phyloP scores from a whole-genome alignment of 2,888 invertebrate species.

The Orthonychiurus folsomi region DNA sequence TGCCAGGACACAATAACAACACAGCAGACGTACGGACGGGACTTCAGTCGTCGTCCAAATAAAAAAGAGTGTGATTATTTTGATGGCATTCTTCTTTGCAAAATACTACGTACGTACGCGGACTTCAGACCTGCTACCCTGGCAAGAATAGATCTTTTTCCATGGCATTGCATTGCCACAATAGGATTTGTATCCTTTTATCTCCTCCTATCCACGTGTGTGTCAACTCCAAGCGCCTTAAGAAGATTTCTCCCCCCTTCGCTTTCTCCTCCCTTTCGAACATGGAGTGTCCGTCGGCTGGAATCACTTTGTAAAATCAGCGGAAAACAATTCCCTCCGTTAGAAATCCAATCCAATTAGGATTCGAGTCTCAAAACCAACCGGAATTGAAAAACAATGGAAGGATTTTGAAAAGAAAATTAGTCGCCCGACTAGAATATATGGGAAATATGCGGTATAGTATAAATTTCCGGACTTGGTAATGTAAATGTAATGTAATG shows the following conservation, averaged over 20 bases:
- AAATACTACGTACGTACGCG: constrained; percentile 10
- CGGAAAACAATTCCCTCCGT: too few relatives aligned
- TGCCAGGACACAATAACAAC: background rate
- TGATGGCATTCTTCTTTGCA: constrained; percentile 35
- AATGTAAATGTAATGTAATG: too few relatives aligned
- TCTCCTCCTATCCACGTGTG: constrained; percentile 35
- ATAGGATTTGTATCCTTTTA: constrained; percentile 36
- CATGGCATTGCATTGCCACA: constrained; percentile 7
- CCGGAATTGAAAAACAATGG: too few relatives aligned
- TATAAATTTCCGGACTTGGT: too few relatives aligned
- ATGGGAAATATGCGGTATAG: too few relatives aligned
- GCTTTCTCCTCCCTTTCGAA: constrained; percentile 9
- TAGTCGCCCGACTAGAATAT: too few relatives aligned
- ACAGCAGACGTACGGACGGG: background rate
- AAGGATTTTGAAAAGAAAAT: too few relatives aligned
- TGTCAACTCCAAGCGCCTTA: constrained; percentile 12
- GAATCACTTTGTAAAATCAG: too few relatives aligned
- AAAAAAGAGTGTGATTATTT: constrained; percentile 34
- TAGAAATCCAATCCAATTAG: too few relatives aligned
- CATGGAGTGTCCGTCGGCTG: too few relatives aligned
- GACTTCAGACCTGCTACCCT: constrained; percentile 16
- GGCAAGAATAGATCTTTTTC: constrained; percentile 7
- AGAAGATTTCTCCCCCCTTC: background rate
- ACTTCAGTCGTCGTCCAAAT: background rate
- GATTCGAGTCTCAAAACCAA: too few relatives aligned